These are phyloP conservation scores for Chouioia cunea DNA, from an alignment of 2,888 invertebrate genomes.

Conservation along the genomic window DNA sequence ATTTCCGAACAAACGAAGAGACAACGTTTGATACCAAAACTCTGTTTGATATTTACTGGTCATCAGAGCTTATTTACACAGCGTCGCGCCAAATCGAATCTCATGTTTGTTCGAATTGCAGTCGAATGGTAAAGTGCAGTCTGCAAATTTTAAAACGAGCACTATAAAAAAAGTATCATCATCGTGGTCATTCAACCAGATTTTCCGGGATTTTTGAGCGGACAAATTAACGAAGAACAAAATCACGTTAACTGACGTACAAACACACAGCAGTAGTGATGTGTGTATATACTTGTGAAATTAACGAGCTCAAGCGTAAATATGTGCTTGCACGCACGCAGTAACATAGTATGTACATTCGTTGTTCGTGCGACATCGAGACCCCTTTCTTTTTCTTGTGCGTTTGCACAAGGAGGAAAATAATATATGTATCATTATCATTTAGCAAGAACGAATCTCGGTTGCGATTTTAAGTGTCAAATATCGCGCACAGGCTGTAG, in stretches of 20 bases:
- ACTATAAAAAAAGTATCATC: background rate
- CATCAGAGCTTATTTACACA: slow-evolving; percentile 27
- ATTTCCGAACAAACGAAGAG: background rate
- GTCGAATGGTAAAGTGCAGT: background rate
- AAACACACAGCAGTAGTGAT: background rate
- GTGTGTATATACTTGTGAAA: slow-evolving; percentile 16
- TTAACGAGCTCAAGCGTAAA: slow-evolving; percentile 23
- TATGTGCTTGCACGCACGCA: background rate
- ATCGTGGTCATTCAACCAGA: background rate
- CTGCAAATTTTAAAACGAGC: background rate
- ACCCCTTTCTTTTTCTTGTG: too few species aligned
- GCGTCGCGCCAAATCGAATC: slow-evolving; percentile 17
- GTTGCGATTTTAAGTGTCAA: background rate
- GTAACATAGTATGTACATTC: slow-evolving; percentile 14
- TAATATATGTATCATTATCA: slow-evolving; percentile 1
- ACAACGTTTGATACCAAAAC: slow-evolving; percentile 24
- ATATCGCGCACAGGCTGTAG: too few species aligned
- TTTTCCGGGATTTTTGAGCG: slow-evolving; percentile 2
- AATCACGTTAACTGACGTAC: slow-evolving; percentile 14
- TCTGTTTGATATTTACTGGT: slow-evolving; percentile 30
- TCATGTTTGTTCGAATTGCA: slow-evolving; percentile 18
- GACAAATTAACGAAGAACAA: background rate
- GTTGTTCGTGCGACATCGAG: too few species aligned
- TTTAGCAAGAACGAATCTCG: background rate
- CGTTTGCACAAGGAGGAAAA: slow-evolving; percentile 13